These are phyloP conservation scores for Conistra vaccinii DNA, from an alignment of 2,888 invertebrate species.

Conservation along the genomic window DNA sequence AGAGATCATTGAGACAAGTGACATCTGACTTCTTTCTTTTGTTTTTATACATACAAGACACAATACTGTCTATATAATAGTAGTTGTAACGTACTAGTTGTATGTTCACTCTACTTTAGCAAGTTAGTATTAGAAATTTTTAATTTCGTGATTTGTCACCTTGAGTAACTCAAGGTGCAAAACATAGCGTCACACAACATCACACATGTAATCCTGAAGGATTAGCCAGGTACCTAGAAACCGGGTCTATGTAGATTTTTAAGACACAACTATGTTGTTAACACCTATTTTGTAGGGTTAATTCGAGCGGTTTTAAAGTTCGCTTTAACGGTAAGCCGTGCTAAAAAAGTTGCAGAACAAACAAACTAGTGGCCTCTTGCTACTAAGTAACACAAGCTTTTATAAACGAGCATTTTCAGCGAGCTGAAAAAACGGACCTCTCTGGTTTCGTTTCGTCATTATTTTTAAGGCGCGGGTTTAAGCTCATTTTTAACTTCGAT, in stretches of 20 bases:
- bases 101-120: neutral
- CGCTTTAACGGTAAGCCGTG: neutral
- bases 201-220: too few species aligned
- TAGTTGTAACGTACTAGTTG: too few species aligned
- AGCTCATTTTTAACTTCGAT: neutral
- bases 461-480: neutral
- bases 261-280: neutral
- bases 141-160: too few species aligned
- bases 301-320: neutral
- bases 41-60: conserved; percentile 1
- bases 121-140: too few species aligned
- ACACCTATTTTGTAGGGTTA: neutral
- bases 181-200: too few species aligned
- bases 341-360: conserved; percentile 8
- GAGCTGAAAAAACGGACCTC: neutral
- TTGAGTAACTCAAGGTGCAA: too few species aligned
- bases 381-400: neutral
- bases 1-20: conserved; percentile 36
- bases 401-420: neutral
- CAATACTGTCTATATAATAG: neutral
- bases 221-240: neutral
- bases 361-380: neutral
- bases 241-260: neutral
- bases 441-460: neutral
- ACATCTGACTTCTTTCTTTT: conserved; percentile 50